Conservation (phyloP, 2,888 invertebrate species). For the Saturnia pavonia region DNA sequence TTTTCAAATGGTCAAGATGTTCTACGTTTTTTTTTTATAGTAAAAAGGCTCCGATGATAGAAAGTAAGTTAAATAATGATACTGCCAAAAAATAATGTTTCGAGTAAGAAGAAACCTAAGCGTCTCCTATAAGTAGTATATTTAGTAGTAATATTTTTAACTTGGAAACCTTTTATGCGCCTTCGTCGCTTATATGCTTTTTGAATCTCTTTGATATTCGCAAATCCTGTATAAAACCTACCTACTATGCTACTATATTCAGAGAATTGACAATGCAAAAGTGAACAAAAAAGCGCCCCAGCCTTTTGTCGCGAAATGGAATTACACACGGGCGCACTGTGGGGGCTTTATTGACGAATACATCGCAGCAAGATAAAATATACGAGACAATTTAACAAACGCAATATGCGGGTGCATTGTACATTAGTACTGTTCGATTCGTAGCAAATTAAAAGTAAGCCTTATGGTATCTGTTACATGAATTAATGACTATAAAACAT, state of each 20-base stretch:
- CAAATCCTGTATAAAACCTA: background rate
- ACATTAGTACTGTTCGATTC: background rate
- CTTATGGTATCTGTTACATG: background rate
- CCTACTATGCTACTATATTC: background rate
- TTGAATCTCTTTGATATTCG: conserved; percentile 12
- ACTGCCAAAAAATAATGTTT: background rate
- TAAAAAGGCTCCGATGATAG: too few species aligned
- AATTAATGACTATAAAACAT: background rate
- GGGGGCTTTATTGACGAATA: conserved; percentile 9
- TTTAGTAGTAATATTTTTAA: background rate
- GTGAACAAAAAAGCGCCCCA: conserved; percentile 6
- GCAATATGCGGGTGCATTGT: conserved; percentile 10
- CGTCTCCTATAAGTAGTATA: background rate
- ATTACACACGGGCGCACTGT: conserved; percentile 11
- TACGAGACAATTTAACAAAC: background rate
- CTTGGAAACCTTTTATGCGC: background rate
- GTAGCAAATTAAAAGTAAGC: background rate
- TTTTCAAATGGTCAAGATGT: background rate
- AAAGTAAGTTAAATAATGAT: too few species aligned
- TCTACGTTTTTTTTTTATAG: too few species aligned
- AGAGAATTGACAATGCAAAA: background rate
- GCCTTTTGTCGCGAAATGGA: conserved; percentile 11
- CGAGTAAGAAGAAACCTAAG: background rate
- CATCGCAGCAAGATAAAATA: conserved; percentile 1
- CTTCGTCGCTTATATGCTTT: background rate